phyloP scores from a whole-genome alignment of 2,797 vertebrate species.

The Mus spretus region DNA sequence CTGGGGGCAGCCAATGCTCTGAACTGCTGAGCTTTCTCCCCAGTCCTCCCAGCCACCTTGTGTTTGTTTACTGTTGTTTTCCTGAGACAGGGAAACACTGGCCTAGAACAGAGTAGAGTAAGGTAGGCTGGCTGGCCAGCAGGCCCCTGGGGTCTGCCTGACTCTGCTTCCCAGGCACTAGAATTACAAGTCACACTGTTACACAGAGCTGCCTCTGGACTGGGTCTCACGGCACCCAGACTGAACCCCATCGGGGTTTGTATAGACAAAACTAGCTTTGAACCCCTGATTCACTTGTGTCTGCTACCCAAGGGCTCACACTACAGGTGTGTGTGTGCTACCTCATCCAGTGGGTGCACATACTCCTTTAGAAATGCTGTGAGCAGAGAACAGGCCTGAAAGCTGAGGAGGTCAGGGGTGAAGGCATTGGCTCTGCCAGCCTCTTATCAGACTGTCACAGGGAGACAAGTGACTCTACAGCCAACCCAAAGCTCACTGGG shows the following conservation, averaged over 20 bases:
- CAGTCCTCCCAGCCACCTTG: neutral
- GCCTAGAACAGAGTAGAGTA: neutral
- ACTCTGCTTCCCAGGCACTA: neutral
- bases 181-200: neutral
- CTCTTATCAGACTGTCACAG: neutral
- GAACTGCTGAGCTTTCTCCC: neutral
- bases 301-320: neutral
- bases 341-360: neutral
- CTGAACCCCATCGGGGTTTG: neutral
- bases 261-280: neutral
- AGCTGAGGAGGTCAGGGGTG: neutral
- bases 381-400: neutral
- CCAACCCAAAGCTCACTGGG: neutral
- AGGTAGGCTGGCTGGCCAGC: too few species aligned
- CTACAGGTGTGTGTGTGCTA: neutral
- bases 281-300: neutral
- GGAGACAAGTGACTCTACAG: neutral
- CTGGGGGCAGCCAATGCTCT: neutral
- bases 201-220: neutral
- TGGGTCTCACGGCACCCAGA: neutral
- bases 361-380: neutral
- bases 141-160: neutral
- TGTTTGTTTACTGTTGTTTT: neutral
- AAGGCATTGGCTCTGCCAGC: neutral
- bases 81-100: too few species aligned